Base-by-base conservation (phyloP, 2,797 vertebrate species). In the Apogon hyalosoma region DNA sequence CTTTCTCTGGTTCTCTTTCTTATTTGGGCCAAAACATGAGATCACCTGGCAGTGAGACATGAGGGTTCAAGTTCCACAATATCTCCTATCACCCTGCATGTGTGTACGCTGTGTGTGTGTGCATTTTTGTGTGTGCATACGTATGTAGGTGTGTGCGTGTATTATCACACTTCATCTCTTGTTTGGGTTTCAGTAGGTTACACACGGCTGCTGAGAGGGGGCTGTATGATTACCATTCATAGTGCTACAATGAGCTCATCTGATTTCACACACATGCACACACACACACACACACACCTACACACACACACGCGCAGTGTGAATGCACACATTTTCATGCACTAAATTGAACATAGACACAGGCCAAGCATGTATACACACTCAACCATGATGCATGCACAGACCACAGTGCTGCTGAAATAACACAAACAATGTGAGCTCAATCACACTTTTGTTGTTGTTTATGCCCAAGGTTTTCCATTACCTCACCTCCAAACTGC, bases 111-210 rank as follows among this genome's bases (percentile, higher is more conserved):
- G 24, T 63, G 21, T 58, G 18, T 64, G 73, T 65, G 51, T 66
- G 39, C 63, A 55, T 45, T 52, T 51, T 65, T 58, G 61, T 51
- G 69, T 53, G 51, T 63, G 65, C 71, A 57, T 57, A 53, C 42
- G 60, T 72, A 74, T 40, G 75, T 58, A 43, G 56, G 52, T 42
- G 58, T 48, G 43, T 41, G 24, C 5, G 24, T 28, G 80, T 66
- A 64, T 89, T 90, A 93, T 94, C 91, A 69, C 83, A 78, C 87
- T 90, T 83, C 86, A 93, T 94, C 91, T 92, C 79, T 79, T 94
- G 93, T 94, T 94, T 94, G 93, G 93, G 93, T 94, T 94, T 93
- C 91, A 90, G 83, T 69, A 69, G 84, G 92, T 85, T 92, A 87
- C 92, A 93, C 92, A 88, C 85, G 87, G 90, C 80, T 90, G 90